These are phyloP conservation scores for Mus musculus DNA, from an alignment of 2,113 vertebrate species.

Conservation along the genomic window GRCm39 chr2:38848001-38848500, in stretches of 20 bases:
- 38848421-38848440: background rate
- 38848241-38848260: background rate
- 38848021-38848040: background rate
- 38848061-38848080: background rate
- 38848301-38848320: too few species aligned
- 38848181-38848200: background rate
- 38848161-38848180: background rate
- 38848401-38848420: too few species aligned
- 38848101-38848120: background rate
- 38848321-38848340: too few species aligned
- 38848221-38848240: background rate
- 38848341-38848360: too few species aligned
- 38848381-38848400: too few species aligned
- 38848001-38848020: background rate
- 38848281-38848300: too few species aligned
- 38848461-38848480: background rate
- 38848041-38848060: background rate
- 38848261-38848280: too few species aligned
- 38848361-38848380: too few species aligned
- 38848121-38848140: background rate
- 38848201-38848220: background rate
- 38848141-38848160: background rate
- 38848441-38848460: background rate
- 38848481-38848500: background rate
- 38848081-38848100: rapidly evolving